These are phyloP conservation scores for Varanus komodoensis DNA, from an alignment of 2,113 vertebrate species.

Conservation along the genomic window DNA sequence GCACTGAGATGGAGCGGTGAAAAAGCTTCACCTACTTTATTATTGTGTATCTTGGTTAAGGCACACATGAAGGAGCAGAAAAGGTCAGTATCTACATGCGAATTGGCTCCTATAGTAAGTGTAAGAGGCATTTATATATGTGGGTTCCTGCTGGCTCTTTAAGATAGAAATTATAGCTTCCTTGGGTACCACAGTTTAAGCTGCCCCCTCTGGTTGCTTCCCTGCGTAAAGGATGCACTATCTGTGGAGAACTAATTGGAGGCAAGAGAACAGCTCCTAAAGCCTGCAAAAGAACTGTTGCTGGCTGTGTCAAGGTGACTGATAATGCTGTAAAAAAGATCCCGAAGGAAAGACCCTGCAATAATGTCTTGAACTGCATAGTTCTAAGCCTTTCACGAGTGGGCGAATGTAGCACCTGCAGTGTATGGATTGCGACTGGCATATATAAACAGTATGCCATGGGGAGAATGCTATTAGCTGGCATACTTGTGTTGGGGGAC, in stretches of 20 bases:
- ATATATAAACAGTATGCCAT: not conserved
- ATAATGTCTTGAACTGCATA: not conserved
- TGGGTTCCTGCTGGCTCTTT: not conserved
- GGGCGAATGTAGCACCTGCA: conserved; percentile 3
- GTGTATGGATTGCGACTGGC: not conserved
- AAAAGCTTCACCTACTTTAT: not conserved
- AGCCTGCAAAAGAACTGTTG: conserved; percentile 23
- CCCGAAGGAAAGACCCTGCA: not conserved
- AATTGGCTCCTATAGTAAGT: no score
- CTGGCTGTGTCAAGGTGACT: conserved; percentile 29
- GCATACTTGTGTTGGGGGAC: not conserved
- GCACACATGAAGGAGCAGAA: not conserved
- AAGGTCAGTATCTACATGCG: not conserved
- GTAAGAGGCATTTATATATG: not conserved
- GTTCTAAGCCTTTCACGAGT: not conserved
- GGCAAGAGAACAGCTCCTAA: conserved; percentile 1
- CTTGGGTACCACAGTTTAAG: not conserved
- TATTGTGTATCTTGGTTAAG: not conserved
- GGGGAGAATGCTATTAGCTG: not conserved
- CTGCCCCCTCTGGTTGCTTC: not conserved
- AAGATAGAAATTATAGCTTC: not conserved
- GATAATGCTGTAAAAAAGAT: conserved; percentile 24
- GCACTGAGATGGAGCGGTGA: not conserved
- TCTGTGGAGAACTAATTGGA: not conserved
- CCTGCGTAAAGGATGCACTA: not conserved